Base-by-base conservation (phyloP, 1,140 invertebrate species). In the Idris sp. region DNA sequence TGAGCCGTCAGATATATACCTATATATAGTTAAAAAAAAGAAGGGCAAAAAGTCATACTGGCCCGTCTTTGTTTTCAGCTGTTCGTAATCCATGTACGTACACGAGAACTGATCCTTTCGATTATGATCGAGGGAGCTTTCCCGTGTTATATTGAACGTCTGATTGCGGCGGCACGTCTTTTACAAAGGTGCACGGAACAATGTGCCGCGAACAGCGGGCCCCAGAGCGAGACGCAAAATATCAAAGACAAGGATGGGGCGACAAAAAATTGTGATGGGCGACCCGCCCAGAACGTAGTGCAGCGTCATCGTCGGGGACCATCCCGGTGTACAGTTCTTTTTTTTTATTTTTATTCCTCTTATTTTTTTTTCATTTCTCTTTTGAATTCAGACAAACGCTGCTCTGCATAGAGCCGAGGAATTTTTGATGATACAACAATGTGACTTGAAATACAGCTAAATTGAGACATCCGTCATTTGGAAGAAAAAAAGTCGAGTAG, bases 281-380 rank as follows among this genome's bases (percentile, higher is more conserved):
- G 81, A 84, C 81, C 84, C 84, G 84, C 84, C 84, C 84, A 86
- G 84, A 83, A 81, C 81, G 81, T 82, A 73, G 78, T 85, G 84
- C 84, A 86, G 10, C 76, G 84, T 86, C 84, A 84, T 84, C 69
- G 76, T 84, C 80, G 73, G 75, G 74, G 76, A 79, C 81, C 77
- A 76, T 64, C 74, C 76, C 62, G 9, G 4, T 10, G 11, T 11
- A 11, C 30, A 33, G 8, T 11, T 10, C 30, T 33, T 30, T n/a
- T n/a, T 30, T 11, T 13, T 11, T 4, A 11, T 2, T 2, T 13
- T 14, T 14, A 11, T 14, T 14, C 13, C 11, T 11, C 33, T 35
- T 35, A 14, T 35, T 35, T 35, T 13, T 13, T 13, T 35, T 13
- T 38, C 31, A 15, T 35, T 48, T 40, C 35, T 48, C 25, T 30